phyloP scores from a whole-genome alignment of 2,113 vertebrate genomes.

The Struthidea cinerea region DNA sequence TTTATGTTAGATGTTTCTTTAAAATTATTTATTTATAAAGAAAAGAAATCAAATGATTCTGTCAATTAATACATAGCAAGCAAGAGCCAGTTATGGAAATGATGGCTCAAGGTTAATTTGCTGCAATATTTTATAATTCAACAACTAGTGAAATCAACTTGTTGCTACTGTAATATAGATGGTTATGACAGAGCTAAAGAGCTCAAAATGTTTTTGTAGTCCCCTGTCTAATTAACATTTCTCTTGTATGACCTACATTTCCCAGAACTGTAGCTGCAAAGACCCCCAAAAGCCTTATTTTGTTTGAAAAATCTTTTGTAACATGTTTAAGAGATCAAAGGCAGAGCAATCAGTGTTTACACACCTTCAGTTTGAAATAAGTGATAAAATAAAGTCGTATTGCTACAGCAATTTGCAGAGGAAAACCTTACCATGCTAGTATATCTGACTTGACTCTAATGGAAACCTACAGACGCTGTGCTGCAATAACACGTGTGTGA shows the following conservation, averaged over 20 bases:
- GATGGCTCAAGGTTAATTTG: constrained; percentile 44
- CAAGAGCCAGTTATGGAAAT: constrained; percentile 62
- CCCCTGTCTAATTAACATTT: constrained; percentile 52
- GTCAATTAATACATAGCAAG: constrained; percentile 27
- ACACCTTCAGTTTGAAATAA: neutral
- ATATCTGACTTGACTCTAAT: constrained; percentile 22
- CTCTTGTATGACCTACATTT: constrained; percentile 33
- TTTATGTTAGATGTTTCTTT: constrained; percentile 5
- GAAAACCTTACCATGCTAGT: neutral
- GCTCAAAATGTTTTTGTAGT: constrained; percentile 55
- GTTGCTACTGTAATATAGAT: constrained; percentile 60
- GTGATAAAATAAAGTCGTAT: neutral
- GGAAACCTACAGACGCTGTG: neutral
- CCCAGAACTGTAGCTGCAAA: neutral
- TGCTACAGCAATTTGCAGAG: neutral
- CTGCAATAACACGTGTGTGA: neutral
- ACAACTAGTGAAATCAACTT: constrained; percentile 63
- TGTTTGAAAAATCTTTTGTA: neutral
- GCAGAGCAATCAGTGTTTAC: neutral
- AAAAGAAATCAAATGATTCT: constrained; percentile 40
- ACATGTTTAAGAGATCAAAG: constrained; percentile 13
- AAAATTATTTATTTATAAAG: neutral
- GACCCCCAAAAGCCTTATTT: neutral
- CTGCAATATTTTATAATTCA: constrained; percentile 65
- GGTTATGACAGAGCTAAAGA: constrained; percentile 59